A percentile compares a stretch with the other conserved stretches of the same genome.
Evolutionary conservation across 2,113 vertebrate genomes (phyloP).

Genomic region (Aplodontia rufa): DNA sequence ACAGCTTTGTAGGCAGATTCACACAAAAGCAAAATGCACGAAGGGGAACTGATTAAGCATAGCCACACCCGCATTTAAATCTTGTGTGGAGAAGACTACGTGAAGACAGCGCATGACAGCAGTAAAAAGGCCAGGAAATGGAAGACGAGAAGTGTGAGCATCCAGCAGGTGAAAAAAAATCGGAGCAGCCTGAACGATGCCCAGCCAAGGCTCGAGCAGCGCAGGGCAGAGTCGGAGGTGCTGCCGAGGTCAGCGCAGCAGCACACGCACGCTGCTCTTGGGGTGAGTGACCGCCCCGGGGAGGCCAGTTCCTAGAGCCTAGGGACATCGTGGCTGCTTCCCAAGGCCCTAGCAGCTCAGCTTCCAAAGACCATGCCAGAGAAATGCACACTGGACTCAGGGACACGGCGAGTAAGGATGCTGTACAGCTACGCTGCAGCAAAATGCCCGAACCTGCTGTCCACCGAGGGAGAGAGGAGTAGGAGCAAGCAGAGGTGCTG

Average conservation of each 20-base stretch:
- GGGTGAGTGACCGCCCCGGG: neutral
- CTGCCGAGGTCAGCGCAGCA: rapidly evolving
- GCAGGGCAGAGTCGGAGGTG: neutral
- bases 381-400: neutral
- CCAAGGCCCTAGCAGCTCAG: no score
- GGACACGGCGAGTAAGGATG: neutral
- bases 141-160: neutral
- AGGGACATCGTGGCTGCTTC: no score
- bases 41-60: neutral
- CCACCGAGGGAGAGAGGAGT: neutral
- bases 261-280: rapidly evolving
- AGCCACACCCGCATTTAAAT: neutral
- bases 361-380: neutral
- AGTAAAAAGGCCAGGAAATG: neutral
- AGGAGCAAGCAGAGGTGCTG: neutral
- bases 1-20: neutral
- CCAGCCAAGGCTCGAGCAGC: no score
- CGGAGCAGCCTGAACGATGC: neutral
- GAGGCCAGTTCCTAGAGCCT: neutral
- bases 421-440: neutral
- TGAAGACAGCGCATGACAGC: neutral
- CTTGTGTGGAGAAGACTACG: neutral
- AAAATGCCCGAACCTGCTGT: neutral
- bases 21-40: neutral
- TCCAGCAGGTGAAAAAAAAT: neutral